A percentile compares a stretch with the other conserved stretches of the same genome.
phyloP scores from a whole-genome alignment of 2,888 invertebrate genomes.

The Perdita meconis region DNA sequence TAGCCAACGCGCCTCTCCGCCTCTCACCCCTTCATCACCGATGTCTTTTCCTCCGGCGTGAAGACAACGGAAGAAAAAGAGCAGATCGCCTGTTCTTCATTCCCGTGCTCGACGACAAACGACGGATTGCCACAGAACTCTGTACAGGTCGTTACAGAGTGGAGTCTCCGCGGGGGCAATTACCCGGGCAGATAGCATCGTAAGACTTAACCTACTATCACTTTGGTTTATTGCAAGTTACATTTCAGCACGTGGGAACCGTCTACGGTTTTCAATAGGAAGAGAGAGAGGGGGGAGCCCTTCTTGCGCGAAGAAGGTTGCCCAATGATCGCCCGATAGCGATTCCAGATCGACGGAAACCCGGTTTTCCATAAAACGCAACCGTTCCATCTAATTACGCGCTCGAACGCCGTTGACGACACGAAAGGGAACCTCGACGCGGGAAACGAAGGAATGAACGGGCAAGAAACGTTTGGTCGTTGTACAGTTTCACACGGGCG shows the following conservation, averaged over 20 bases:
- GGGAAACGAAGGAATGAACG: conserved; percentile 26
- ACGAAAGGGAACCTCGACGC: conserved; percentile 51
- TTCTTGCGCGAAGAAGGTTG: conserved; percentile 81
- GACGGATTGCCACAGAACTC: conserved; percentile 73
- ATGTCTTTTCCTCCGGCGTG: conserved; percentile 46
- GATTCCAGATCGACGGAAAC: conserved; percentile 81
- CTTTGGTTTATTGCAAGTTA: conserved; percentile 82
- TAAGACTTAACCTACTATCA: conserved; percentile 83
- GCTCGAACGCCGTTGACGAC: conserved; percentile 62
- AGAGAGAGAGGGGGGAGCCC: background rate
- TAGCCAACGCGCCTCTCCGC: conserved; percentile 9
- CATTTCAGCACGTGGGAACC: conserved; percentile 83
- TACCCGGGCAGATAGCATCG: conserved; percentile 80
- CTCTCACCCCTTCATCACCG: background rate
- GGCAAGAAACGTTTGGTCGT: conserved; percentile 40
- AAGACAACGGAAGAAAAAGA: conserved; percentile 58
- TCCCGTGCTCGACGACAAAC: conserved; percentile 67
- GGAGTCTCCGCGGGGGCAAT: conserved; percentile 75
- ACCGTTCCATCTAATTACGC: conserved; percentile 71
- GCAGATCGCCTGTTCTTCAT: conserved; percentile 64
- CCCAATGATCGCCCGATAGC: conserved; percentile 83
- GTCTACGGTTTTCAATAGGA: conserved; percentile 77
- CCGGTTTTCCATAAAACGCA: conserved; percentile 81
- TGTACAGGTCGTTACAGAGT: conserved; percentile 50
- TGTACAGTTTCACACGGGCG: conserved; percentile 39